phyloP scores from a whole-genome alignment of 2,888 invertebrate genomes.

The Ichneumoninae sp. region DNA sequence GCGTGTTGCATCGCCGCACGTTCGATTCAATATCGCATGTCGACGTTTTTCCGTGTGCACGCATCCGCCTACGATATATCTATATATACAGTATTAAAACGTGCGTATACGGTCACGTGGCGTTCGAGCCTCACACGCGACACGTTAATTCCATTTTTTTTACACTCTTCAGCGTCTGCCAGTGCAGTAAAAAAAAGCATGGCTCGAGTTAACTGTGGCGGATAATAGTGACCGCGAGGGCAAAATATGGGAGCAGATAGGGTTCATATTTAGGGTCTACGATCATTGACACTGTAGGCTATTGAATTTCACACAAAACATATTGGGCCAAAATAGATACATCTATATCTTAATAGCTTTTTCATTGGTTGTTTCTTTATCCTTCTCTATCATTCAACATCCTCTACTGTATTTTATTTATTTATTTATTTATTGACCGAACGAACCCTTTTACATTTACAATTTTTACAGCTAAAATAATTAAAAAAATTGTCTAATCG shows the following conservation, averaged over 20 bases:
- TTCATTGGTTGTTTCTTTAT: too few relatives aligned
- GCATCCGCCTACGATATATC: neutral
- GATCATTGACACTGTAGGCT: neutral
- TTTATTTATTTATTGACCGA: too few relatives aligned
- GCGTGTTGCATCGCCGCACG: constrained; percentile 25
- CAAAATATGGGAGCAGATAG: constrained; percentile 15
- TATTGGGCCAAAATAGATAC: too few relatives aligned
- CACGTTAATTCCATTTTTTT: constrained; percentile 5
- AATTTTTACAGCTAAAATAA: too few relatives aligned
- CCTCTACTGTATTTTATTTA: too few relatives aligned
- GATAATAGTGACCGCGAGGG: constrained; percentile 7
- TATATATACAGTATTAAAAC: neutral
- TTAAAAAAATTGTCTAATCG: too few relatives aligned
- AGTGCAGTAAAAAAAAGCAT: constrained; percentile 1
- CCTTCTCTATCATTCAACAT: too few relatives aligned
- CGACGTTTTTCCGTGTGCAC: constrained; percentile 24
- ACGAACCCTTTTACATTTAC: too few relatives aligned
- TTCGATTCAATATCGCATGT: constrained; percentile 35
- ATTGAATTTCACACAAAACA: too few relatives aligned
- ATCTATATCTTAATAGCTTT: too few relatives aligned
- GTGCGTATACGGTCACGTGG: constrained; percentile 20
- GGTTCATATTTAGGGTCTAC: neutral
- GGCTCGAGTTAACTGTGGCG: constrained; percentile 29
- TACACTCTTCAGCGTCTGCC: neutral
- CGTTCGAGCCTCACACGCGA: constrained; percentile 26